Percentiles rank a stretch among this genome's conserved stretches.
Evolutionary conservation across 2,113 vertebrate genomes (phyloP).

Genomic region (Sphyrna mokarran): DNA sequence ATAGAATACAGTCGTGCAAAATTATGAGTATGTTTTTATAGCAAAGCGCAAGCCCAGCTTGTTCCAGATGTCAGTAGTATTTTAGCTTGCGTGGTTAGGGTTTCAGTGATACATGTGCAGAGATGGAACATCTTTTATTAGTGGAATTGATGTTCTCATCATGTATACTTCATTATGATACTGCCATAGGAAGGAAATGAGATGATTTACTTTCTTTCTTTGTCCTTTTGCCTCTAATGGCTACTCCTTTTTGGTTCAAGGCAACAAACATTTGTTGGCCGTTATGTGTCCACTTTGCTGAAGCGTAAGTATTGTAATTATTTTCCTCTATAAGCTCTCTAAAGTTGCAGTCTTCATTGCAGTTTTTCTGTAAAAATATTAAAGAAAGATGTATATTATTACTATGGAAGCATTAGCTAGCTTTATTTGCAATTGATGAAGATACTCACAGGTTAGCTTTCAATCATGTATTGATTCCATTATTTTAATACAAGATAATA

Average conservation of each 20-base stretch:
- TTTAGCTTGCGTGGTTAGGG: slow-evolving; percentile 63
- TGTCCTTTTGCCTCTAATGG: slow-evolving; percentile 83
- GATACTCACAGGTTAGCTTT: not conserved
- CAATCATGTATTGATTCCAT: slow-evolving; percentile 5
- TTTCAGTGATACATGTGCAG: slow-evolving; percentile 49
- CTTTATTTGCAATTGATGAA: not conserved
- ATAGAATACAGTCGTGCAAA: slow-evolving; percentile 35
- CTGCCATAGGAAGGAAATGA: slow-evolving; percentile 89
- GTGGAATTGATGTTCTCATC: slow-evolving; percentile 62
- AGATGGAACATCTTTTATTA: slow-evolving; percentile 56
- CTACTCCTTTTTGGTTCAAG: slow-evolving; percentile 79
- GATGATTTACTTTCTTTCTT: slow-evolving; percentile 82
- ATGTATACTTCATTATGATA: slow-evolving; percentile 54
- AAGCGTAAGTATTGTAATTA: slow-evolving; percentile 90
- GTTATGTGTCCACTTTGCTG: slow-evolving; percentile 81
- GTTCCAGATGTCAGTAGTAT: slow-evolving; percentile 73
- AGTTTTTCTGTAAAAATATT: slow-evolving; percentile 71
- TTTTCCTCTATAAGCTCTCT: slow-evolving; percentile 95
- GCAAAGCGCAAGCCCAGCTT: slow-evolving; percentile 87
- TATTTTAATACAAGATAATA: not conserved
- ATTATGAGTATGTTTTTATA: slow-evolving; percentile 32
- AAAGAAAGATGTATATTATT: not conserved
- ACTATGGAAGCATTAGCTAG: not conserved
- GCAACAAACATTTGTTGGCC: slow-evolving; percentile 91
- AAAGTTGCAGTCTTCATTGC: slow-evolving; percentile 94